Base-by-base conservation (phyloP, 1,140 invertebrate species). In the Pseudoatta argentina region DNA sequence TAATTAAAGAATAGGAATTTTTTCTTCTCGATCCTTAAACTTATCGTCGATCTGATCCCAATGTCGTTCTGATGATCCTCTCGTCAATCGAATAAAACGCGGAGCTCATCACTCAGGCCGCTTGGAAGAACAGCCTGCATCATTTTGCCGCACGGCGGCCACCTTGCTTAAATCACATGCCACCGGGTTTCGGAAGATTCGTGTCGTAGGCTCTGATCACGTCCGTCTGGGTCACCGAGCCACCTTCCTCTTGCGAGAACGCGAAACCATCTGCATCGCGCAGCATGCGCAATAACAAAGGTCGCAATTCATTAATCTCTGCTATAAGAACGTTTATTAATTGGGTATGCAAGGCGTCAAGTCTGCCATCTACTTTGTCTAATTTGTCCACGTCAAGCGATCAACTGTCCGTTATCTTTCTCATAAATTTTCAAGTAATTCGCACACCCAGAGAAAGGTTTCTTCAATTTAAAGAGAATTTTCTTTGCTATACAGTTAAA, bases 191-290 rank as follows among this genome's bases (percentile, higher is more conserved):
- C 92, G 97, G 98, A 94, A 97, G 96, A 94, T 98, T 98, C 86
- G 98, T 99, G 95, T 99, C 97, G 97, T 99, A 99, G 39, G 98
- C 97, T 93, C 98, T 97, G 93, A 99, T 98, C 89, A 99, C 97
- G 91, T 98, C 98, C 67, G 98, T 98, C 95, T 99, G 98, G 30
- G 98, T 97, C 61, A 99, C 98, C 91, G 97, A 98, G 86, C 98
- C 99, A 93, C 98, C 98, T 96, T 99, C 99, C 96, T 99, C 99
- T 97, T 99, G 99, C 21, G 99, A 99, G 96, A 99, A 99, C 87
- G 99, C 99, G 96, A 98, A 99, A 86, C 99, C 99, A 97, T 99
- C 98, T 99, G 96, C 81, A 87, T 87, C 76, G 64, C 57, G 91
- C 81, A 90, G 89, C 88, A 88, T 91, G 83, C 81, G 67, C 86